A percentile compares a stretch with the other conserved stretches of the same genome.
Conservation (phyloP, 2,888 invertebrate genomes). For the Microchrysa polita region DNA sequence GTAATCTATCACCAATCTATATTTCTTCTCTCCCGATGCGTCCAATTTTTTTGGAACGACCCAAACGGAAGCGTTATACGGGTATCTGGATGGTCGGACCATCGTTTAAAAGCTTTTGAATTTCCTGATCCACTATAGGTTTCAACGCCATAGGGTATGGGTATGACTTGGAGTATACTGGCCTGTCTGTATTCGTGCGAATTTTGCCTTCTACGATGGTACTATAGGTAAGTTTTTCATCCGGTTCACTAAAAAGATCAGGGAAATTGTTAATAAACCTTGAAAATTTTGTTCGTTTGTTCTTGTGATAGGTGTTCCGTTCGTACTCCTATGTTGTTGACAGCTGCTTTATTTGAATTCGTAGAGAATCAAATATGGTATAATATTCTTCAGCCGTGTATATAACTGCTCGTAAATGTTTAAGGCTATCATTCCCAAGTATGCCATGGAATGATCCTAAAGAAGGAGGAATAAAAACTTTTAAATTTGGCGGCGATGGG, state of each 20-base stretch:
- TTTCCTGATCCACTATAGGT: no score
- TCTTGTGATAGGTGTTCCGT: not conserved
- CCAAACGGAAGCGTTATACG: not conserved
- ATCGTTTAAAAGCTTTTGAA: no score
- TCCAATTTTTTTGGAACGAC: not conserved
- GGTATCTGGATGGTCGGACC: not conserved
- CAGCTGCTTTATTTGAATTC: no score
- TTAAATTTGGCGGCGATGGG: slow-evolving; percentile 30
- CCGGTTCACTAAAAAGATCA: no score
- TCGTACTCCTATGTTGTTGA: not conserved
- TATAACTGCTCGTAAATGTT: slow-evolving; percentile 40
- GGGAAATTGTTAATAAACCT: no score
- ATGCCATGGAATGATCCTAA: slow-evolving; percentile 43
- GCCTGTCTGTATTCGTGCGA: no score
- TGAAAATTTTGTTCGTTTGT: no score
- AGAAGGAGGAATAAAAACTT: slow-evolving; percentile 45
- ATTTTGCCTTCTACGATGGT: no score
- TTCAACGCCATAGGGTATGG: no score
- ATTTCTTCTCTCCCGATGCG: not conserved
- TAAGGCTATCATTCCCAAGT: slow-evolving; percentile 45
- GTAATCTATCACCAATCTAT: slow-evolving; percentile 28
- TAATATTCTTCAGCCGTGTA: slow-evolving; percentile 40
- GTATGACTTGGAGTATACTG: no score
- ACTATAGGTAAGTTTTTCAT: slow-evolving; percentile 21
- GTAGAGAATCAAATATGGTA: slow-evolving; percentile 1